Conservation (phyloP, 1,140 invertebrate species). For the Orchestia grillus region DNA sequence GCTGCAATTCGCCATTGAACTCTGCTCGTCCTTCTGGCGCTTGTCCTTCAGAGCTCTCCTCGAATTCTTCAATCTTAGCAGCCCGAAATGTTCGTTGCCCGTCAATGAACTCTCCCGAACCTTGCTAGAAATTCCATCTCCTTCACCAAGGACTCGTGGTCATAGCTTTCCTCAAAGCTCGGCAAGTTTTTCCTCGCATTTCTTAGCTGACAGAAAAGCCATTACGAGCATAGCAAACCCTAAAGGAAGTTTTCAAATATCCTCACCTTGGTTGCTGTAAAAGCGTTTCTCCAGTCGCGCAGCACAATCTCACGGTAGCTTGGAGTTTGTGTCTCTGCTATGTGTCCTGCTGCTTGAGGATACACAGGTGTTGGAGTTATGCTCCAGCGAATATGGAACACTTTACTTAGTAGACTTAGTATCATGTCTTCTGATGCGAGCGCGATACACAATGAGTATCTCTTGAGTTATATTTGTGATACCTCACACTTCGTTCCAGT, state of each 20-base stretch:
- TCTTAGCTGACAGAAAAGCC: not conserved
- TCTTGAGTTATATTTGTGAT: not conserved
- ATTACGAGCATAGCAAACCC: not conserved
- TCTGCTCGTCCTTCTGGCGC: not conserved
- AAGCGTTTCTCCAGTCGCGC: not conserved
- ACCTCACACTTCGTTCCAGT: not conserved
- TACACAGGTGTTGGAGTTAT: not conserved
- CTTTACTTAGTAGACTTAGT: not conserved
- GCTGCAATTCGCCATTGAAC: not conserved
- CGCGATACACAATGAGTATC: not conserved
- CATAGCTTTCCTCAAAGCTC: not conserved
- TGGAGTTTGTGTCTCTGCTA: not conserved
- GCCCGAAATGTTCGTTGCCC: not conserved
- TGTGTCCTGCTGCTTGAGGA: not conserved
- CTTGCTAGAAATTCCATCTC: not conserved
- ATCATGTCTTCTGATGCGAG: not conserved
- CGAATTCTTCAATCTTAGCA: not conserved
- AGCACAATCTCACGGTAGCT: not conserved
- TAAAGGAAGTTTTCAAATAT: not conserved
- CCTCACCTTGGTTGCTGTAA: not conserved
- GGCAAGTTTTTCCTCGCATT: not conserved
- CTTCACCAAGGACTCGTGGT: not conserved
- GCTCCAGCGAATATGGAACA: not conserved
- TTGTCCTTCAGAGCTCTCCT: not conserved
- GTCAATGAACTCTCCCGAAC: not conserved